Percentiles rank a stretch among this genome's conserved stretches.
These are phyloP conservation scores for Nemotelus pantherinus DNA, from an alignment of 2,888 invertebrate genomes.

Conservation along the genomic window DNA sequence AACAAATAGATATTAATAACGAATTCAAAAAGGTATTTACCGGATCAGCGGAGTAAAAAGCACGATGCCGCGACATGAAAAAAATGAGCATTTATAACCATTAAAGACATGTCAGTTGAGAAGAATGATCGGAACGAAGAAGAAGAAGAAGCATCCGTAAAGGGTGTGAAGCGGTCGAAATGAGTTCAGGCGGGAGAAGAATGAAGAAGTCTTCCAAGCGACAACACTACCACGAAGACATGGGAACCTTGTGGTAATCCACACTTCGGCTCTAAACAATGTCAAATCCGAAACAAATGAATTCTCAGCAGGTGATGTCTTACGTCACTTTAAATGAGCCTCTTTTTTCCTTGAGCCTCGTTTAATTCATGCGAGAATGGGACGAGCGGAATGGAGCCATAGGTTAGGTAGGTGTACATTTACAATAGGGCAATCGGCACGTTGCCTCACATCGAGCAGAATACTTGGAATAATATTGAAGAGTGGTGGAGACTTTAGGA, in stretches of 20 bases:
- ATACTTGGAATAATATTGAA: background rate
- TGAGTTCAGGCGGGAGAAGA: no score
- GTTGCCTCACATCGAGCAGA: no score
- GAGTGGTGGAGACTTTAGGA: background rate
- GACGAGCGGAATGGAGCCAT: no score
- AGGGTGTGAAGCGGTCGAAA: slow-evolving; percentile 20
- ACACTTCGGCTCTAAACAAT: slow-evolving; percentile 41
- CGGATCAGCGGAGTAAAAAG: background rate
- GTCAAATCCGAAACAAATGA: slow-evolving; percentile 48
- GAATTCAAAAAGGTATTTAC: slow-evolving; percentile 33
- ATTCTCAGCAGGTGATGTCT: slow-evolving; percentile 50
- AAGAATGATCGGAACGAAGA: slow-evolving; percentile 27
- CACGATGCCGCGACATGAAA: no score
- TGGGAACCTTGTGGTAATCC: slow-evolving; percentile 37
- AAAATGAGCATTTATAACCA: slow-evolving; percentile 16
- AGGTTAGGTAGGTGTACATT: no score
- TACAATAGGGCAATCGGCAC: no score
- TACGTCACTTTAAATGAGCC: slow-evolving; percentile 43
- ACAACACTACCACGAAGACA: background rate
- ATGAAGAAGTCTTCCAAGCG: no score
- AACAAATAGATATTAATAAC: slow-evolving; percentile 41
- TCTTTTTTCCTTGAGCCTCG: slow-evolving; percentile 4
- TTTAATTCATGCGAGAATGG: no score
- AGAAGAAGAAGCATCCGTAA: background rate
- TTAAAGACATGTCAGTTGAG: slow-evolving; percentile 35